Evolutionary conservation across 2,888 invertebrate species (phyloP).

Genomic region (Megastigmus dorsalis): DNA sequence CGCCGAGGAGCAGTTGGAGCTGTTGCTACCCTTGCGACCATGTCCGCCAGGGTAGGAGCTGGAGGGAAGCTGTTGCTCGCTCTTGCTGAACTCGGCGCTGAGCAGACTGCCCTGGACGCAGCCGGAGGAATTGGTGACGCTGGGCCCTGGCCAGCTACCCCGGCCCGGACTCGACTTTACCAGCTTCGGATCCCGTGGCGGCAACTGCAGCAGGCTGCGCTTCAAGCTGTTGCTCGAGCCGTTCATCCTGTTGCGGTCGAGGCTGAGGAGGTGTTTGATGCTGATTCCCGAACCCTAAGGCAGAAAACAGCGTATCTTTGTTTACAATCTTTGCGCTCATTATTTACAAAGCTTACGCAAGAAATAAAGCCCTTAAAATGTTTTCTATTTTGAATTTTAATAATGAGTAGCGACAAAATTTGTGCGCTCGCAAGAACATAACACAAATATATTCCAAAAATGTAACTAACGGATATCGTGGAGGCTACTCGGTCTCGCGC

Average conservation of each 20-base stretch:
- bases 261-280: slow-evolving; percentile 71
- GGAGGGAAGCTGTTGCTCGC: slow-evolving; percentile 82
- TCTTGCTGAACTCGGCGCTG: slow-evolving; percentile 87
- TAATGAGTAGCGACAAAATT: too few relatives aligned
- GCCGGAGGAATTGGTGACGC: slow-evolving; percentile 77
- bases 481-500: slow-evolving; percentile 85
- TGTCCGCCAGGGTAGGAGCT: slow-evolving; percentile 62
- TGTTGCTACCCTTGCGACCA: slow-evolving; percentile 66
- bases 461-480: slow-evolving; percentile 64
- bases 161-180: slow-evolving; percentile 86
- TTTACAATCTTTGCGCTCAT: too few relatives aligned
- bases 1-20: slow-evolving; percentile 66
- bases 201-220: slow-evolving; percentile 80
- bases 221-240: slow-evolving; percentile 66
- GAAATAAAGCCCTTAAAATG: too few relatives aligned
- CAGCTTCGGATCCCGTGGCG: slow-evolving; percentile 83
- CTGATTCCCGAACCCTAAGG: slow-evolving; percentile 68
- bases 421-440: too few relatives aligned
- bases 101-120: slow-evolving; percentile 76
- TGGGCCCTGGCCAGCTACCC: slow-evolving; percentile 91
- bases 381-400: too few relatives aligned
- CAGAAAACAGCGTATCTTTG: too few relatives aligned
- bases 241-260: slow-evolving; percentile 70
- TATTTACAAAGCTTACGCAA: too few relatives aligned
- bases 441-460: too few relatives aligned